Conservation (phyloP, 1,140 invertebrate genomes). For the Ectropis grisescens region DNA sequence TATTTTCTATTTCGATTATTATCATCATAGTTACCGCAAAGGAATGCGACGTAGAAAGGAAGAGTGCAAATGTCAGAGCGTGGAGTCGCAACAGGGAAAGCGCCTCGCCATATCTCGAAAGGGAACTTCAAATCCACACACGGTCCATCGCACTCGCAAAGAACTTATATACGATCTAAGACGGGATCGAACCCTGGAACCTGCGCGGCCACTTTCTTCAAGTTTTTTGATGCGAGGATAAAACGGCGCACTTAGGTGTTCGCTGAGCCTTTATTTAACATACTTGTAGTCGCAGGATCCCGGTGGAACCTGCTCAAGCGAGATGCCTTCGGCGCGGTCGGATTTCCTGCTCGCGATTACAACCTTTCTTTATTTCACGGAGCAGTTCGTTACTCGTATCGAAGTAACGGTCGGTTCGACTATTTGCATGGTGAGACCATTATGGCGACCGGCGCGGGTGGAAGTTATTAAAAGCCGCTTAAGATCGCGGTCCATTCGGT, state of each 20-base stretch:
- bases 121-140: constrained; percentile 44
- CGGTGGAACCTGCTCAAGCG: constrained; percentile 12
- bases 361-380: constrained; percentile 51
- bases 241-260: constrained; percentile 17
- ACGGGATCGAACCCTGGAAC: constrained; percentile 26
- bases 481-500: constrained; percentile 42
- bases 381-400: constrained; percentile 40
- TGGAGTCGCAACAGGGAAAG: constrained; percentile 51
- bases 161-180: constrained; percentile 27
- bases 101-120: constrained; percentile 48
- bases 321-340: constrained; percentile 27
- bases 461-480: constrained; percentile 60
- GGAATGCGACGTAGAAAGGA: constrained; percentile 49
- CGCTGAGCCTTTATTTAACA: constrained; percentile 5
- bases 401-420: constrained; percentile 39
- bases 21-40: too few species aligned
- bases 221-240: constrained; percentile 31
- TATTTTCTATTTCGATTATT: too few species aligned
- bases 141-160: constrained; percentile 23
- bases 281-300: constrained; percentile 5
- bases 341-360: constrained; percentile 52
- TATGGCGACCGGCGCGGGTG: constrained; percentile 34
- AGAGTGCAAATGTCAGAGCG: constrained; percentile 51
- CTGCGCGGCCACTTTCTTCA: constrained; percentile 46
- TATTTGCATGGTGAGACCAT: constrained; percentile 55